Conservation (phyloP, 2,113 vertebrate genomes). For the Emydocephalus ijimae region DNA sequence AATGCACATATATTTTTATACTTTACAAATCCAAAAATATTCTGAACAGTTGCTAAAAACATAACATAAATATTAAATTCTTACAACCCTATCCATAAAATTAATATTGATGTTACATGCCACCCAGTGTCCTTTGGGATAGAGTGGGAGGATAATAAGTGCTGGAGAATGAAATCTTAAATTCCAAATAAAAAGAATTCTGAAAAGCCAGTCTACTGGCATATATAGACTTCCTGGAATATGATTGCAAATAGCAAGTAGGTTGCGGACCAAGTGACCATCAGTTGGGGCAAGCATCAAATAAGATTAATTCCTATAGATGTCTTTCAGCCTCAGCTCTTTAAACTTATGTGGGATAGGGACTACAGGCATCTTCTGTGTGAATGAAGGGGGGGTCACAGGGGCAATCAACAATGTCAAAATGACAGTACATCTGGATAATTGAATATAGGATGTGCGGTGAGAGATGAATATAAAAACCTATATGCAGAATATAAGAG, state of each 20-base stretch:
- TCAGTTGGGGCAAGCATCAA: background rate
- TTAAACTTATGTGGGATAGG: background rate
- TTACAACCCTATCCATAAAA: background rate
- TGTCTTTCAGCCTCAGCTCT: background rate
- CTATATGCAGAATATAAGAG: background rate
- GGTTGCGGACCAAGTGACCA: background rate
- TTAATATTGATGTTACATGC: background rate
- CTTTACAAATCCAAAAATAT: background rate
- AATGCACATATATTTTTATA: background rate
- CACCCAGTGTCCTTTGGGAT: background rate
- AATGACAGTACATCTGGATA: background rate
- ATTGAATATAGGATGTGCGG: background rate
- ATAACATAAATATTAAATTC: background rate
- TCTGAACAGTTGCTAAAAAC: background rate
- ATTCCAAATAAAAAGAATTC: background rate
- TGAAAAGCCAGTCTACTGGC: background rate
- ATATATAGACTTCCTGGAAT: background rate
- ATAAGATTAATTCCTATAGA: background rate
- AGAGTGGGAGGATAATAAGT: background rate
- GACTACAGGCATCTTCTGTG: background rate
- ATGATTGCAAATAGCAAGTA: background rate
- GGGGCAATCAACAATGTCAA: background rate
- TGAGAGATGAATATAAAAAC: background rate
- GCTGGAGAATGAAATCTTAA: background rate
- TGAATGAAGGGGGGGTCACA: background rate